Base-by-base conservation (phyloP, 2,888 invertebrate species). In the Aquatica leii region DNA sequence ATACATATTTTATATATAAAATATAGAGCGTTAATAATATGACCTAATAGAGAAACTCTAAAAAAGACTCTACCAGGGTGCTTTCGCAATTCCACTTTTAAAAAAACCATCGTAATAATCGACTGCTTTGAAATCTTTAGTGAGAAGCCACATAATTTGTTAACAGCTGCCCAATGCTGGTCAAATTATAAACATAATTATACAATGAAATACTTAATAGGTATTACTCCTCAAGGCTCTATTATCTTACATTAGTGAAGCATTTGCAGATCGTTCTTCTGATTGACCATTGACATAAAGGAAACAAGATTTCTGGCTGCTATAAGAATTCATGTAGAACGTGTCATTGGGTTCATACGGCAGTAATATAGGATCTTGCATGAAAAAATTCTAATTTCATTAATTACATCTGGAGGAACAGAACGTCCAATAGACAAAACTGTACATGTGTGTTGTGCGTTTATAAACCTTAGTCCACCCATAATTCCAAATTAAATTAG, bases 111-210 rank as follows among this genome's bases (percentile, higher is more conserved):
- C n/a, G 12, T 37, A 35, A 40, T 18, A 18, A 43, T 56, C 18
- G 59, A 67, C 20, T 64, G 67, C 31, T 64, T 67, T 58, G 67
- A 64, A 61, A 37, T 67, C 11, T 50, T 53, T 2, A 56, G 51
- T 14, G 43, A 64, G 43, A 65, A 15, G 14, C 59, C 65, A 18
- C 34, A 31, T 1, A 43, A 59, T 40, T 14, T 56, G 0, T 14
- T 50, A 14, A 51, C 56, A 31, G 20, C 34, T 21, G 59, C 56
- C 12, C 59, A 62, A 35, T 53, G 18, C 15, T 67, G 64, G 59
- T 65, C 65, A 1, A 56, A 59, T 48, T 66, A 68, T 21, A 66
- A 65, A 18, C 60, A 68, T 12, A 59, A 62, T 11, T 8, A 56
- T 5, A 68, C 63, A 15, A 24, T 60, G 0, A 66, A 66, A 34